Conservation (phyloP, 2,113 vertebrate genomes). For the Platycercus adscitus region DNA sequence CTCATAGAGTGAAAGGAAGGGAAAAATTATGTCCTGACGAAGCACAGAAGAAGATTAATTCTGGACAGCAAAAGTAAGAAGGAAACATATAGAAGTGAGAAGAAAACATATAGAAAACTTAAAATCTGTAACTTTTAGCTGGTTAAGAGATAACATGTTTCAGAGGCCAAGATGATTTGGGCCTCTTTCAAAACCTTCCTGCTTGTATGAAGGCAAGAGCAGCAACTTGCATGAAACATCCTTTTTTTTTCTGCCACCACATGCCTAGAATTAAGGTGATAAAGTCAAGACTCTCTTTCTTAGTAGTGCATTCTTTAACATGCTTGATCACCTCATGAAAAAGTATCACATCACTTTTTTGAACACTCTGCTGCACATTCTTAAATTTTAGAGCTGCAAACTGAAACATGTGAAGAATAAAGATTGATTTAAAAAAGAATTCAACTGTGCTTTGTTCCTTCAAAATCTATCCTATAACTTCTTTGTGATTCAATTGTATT, state of each 20-base stretch:
- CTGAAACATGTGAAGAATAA: background rate
- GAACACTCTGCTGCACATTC: background rate
- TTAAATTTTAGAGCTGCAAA: background rate
- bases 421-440: background rate
- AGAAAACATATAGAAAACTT: background rate
- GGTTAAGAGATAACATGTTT: background rate
- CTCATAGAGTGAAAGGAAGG: background rate
- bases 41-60: background rate
- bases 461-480: background rate
- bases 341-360: background rate
- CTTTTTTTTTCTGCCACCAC: background rate
- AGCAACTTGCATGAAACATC: background rate
- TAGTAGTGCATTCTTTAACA: background rate
- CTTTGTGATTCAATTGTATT: background rate
- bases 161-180: background rate
- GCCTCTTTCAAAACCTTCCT: background rate
- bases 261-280: background rate
- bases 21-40: background rate
- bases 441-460: background rate
- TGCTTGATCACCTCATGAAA: background rate
- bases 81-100: background rate
- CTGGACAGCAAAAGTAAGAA: accelerated
- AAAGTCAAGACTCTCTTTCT: background rate
- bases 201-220: background rate
- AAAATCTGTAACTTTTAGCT: background rate